Conservation (phyloP, 2,113 vertebrate genomes). For the Nannospalax galili region DNA sequence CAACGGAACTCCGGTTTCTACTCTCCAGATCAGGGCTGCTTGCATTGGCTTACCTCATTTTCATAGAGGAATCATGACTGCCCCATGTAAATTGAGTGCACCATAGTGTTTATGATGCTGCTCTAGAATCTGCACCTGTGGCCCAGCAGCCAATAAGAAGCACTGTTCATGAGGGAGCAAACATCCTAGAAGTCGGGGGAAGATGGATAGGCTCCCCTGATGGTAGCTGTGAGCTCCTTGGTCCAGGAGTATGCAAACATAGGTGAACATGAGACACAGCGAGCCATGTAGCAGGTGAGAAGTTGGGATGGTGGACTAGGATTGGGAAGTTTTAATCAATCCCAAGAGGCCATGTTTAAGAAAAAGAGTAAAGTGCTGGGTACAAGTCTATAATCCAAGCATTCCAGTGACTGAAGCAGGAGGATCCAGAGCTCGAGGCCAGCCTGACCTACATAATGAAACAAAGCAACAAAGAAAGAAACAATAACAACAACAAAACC, state of each 20-base stretch:
- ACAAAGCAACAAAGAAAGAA: background rate
- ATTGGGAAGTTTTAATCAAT: background rate
- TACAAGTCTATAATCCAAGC: background rate
- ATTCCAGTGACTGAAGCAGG: background rate
- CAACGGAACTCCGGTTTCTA: background rate
- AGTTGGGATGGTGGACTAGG: background rate
- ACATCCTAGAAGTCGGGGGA: background rate
- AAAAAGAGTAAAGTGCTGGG: background rate
- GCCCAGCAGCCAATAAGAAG: background rate
- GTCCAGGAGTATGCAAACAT: background rate
- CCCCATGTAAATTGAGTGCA: rapidly evolving
- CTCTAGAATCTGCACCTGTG: no score
- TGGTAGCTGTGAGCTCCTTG: background rate
- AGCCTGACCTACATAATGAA: background rate
- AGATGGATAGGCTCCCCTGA: background rate
- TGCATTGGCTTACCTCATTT: background rate
- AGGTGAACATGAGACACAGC: background rate
- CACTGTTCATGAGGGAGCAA: background rate
- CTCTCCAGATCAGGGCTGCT: background rate
- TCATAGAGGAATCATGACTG: background rate
- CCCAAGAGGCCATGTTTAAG: background rate
- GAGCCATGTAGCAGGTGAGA: background rate
- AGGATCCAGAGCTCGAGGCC: background rate
- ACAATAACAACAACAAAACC: background rate
- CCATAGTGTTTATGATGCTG: background rate